Base-by-base conservation (phyloP, 1,140 invertebrate genomes). In the Magallana ariakensis region DNA sequence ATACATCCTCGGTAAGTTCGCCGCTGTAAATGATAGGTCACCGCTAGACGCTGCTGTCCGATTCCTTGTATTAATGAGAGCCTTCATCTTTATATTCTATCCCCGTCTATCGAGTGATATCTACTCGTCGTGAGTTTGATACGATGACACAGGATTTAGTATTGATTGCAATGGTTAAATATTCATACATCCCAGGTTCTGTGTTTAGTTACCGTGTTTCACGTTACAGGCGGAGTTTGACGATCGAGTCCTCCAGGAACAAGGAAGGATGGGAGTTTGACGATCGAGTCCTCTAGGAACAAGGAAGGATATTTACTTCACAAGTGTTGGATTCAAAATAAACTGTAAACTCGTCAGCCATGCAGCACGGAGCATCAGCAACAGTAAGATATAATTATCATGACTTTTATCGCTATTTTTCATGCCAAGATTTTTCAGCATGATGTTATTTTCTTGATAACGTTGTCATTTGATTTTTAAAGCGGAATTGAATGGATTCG, bases 111-210 rank as follows among this genome's bases (percentile, higher is more conserved):
- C 58, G 58, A 19, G 58, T 15, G 16, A 15, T n/a, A 62, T 19
- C 22, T 9, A 70, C 13, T 70, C 66, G 22, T 13, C 13, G 7
- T 70, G 9, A 11, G 13, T 16, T 13, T 33, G 66, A 70, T 22
- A 60, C 11, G 5, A n/a, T 11, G 58, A 5, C 13, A 60, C n/a
- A 13, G 13, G 13, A 3, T 19, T 70, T 11, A 26, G 13, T 70
- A 70, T 70, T 70, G 66, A 70, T 70, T 70, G 6, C 22, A 11
- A 26, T 70, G 22, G 22, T 70, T 70, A 70, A 70, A 70, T 70
- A 70, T 70, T 70, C 66, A 70, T 70, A 26, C 66, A 26, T 70
- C 22, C 13, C 4, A 10, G 33, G 7, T 70, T 26, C 22, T 26
- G 33, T 33, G 33, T 70, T 26, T 70, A 70, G 11, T 33, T 70